These are phyloP conservation scores for Podocnemis expansa DNA, from an alignment of 2,113 vertebrate genomes.

Conservation along the genomic window DNA sequence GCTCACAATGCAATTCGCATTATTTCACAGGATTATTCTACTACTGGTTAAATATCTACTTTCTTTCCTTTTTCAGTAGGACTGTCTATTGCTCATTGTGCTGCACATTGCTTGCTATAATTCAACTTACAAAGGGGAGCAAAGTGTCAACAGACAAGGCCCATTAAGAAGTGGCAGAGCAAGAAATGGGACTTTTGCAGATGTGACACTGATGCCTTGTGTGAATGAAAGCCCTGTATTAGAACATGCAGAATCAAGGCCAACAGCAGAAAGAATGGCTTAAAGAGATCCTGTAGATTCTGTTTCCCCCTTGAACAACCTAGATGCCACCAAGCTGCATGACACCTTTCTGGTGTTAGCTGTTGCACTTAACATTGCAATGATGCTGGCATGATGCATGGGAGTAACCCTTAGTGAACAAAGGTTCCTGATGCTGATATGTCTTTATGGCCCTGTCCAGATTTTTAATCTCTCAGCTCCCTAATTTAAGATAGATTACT, in stretches of 20 bases:
- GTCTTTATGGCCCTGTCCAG: not conserved
- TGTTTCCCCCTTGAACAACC: not conserved
- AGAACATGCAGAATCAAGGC: constrained; percentile 24
- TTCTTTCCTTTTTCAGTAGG: constrained; percentile 30
- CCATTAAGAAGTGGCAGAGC: constrained; percentile 3
- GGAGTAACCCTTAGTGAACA: not conserved
- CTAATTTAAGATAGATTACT: not conserved
- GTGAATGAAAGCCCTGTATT: constrained; percentile 36
- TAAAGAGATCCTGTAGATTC: constrained; percentile 13
- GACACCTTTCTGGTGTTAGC: not conserved
- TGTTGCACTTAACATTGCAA: not conserved
- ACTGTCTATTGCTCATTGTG: not conserved
- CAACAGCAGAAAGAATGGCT: not conserved
- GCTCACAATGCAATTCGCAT: constrained; percentile 51
- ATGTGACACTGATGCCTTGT: constrained; percentile 48
- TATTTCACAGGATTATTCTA: constrained; percentile 61
- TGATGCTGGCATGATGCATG: not conserved
- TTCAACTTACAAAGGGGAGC: constrained; percentile 25
- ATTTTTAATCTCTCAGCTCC: not conserved
- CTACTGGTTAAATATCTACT: constrained; percentile 47
- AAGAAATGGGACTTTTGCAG: constrained; percentile 28
- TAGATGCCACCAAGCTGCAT: not conserved
- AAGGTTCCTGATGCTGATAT: not conserved
- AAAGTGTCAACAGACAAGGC: not conserved
- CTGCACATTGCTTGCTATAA: constrained; percentile 33